phyloP scores from a whole-genome alignment of 2,888 invertebrate species.

The Brachycybe producta region DNA sequence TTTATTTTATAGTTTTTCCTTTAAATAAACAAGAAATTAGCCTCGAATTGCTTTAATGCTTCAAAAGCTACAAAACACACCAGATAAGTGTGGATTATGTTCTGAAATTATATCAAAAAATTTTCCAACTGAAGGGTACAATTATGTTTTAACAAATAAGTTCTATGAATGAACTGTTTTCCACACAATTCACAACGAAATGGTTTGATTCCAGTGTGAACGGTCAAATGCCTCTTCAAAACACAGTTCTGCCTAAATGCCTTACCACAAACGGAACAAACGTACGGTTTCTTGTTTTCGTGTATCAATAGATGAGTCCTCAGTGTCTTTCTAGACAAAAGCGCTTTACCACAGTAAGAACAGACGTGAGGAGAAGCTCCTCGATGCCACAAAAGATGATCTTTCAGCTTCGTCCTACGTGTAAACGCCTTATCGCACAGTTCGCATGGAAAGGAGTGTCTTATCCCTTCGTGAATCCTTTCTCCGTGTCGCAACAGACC shows the following conservation, averaged over 20 bases:
- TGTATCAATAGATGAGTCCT: constrained; percentile 10
- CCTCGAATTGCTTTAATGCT: too few relatives aligned
- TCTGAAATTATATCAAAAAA: too few relatives aligned
- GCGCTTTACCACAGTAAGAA: constrained; percentile 10
- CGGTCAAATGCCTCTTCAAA: constrained; percentile 30
- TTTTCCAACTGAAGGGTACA: too few relatives aligned
- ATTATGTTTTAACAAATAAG: constrained; percentile 22
- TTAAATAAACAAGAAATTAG: too few relatives aligned
- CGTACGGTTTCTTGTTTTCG: constrained; percentile 11
- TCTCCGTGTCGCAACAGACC: constrained; percentile 11
- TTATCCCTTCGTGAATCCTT: constrained; percentile 11
- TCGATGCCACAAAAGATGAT: constrained; percentile 6
- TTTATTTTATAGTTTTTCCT: too few relatives aligned
- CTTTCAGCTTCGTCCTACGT: constrained; percentile 5
- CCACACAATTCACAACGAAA: constrained; percentile 7
- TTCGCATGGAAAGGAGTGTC: constrained; percentile 4
- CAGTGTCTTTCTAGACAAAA: constrained; percentile 11
- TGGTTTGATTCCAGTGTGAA: constrained; percentile 16
- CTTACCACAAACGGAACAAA: constrained; percentile 31
- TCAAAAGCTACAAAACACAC: too few relatives aligned
- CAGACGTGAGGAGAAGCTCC: constrained; percentile 10
- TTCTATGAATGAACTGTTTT: constrained; percentile 17
- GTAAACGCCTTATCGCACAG: constrained; percentile 10
- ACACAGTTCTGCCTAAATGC: constrained; percentile 35
- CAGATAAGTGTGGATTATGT: too few relatives aligned